Conservation (phyloP, 2,888 invertebrate species). For the Azorinus chamasolen region DNA sequence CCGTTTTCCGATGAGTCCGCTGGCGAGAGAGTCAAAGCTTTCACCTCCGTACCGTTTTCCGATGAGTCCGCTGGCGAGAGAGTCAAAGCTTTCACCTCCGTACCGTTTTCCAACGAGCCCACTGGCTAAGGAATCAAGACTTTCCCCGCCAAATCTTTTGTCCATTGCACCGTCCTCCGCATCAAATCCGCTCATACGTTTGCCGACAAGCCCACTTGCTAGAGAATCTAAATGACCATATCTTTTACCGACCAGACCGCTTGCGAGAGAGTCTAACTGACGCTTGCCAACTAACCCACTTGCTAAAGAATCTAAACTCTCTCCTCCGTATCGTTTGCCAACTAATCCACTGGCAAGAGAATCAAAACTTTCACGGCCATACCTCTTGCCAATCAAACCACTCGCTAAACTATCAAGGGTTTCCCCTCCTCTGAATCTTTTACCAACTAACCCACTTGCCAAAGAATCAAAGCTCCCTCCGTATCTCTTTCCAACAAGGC, state of each 20-base stretch:
- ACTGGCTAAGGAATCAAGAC: conserved; percentile 9
- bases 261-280: conserved; percentile 32
- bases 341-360: not conserved
- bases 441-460: conserved; percentile 8
- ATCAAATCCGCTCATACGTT: conserved; percentile 25
- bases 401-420: conserved; percentile 2
- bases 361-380: not conserved
- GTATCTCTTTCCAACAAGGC: conserved; percentile 32
- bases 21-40: not conserved
- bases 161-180: conserved; percentile 18
- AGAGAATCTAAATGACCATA: conserved; percentile 34
- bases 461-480: conserved; percentile 5
- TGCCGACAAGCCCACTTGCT: conserved; percentile 39
- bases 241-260: conserved; percentile 32
- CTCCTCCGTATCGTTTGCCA: conserved; percentile 9
- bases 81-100: not conserved
- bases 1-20: conserved; percentile 11
- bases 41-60: conserved; percentile 3
- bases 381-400: conserved; percentile 3
- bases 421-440: conserved; percentile 19
- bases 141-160: conserved; percentile 17
- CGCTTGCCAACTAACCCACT: conserved; percentile 14
- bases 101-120: conserved; percentile 8
- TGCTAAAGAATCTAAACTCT: conserved; percentile 12
- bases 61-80: not conserved